Percentiles rank a stretch among this genome's conserved stretches.
Conservation (phyloP, 2,888 invertebrate species). For the Pteria penguin region DNA sequence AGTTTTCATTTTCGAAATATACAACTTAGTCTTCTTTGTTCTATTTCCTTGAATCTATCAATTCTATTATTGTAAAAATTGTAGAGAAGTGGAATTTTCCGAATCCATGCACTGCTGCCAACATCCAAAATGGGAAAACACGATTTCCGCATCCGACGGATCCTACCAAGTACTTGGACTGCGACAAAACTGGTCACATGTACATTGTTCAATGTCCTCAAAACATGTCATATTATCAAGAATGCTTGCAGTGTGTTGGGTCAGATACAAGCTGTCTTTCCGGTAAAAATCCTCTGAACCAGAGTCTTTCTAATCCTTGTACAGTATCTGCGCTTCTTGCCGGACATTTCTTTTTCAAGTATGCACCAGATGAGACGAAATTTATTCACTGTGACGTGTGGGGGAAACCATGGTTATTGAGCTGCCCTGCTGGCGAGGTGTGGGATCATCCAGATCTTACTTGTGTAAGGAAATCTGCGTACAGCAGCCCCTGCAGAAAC, state of each 20-base stretch:
- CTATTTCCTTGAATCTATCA: background rate
- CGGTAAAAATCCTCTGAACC: constrained; percentile 12
- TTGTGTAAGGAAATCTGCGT: constrained; percentile 38
- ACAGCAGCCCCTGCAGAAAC: constrained; percentile 48
- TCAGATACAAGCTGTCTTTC: constrained; percentile 11
- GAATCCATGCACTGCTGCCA: constrained; percentile 56
- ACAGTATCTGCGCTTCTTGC: constrained; percentile 48
- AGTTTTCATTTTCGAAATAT: no score
- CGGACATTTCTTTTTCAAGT: constrained; percentile 54
- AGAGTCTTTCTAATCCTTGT: constrained; percentile 49
- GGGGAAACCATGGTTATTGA: constrained; percentile 59
- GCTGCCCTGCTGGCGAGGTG: constrained; percentile 52
- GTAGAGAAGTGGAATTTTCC: constrained; percentile 60
- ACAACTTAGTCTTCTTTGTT: background rate
- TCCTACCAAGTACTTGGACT: constrained; percentile 57
- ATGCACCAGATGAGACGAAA: constrained; percentile 45
- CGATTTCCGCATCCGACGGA: constrained; percentile 64
- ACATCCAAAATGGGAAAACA: constrained; percentile 42
- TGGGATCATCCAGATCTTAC: constrained; percentile 62
- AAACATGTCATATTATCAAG: constrained; percentile 45
- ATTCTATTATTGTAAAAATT: no score
- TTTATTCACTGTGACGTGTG: constrained; percentile 66
- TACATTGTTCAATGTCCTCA: constrained; percentile 61
- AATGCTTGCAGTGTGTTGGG: constrained; percentile 54
- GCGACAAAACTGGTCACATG: constrained; percentile 54